Evolutionary conservation across 1,140 invertebrate genomes (phyloP).

Genomic region (Spodoptera litura): DNA sequence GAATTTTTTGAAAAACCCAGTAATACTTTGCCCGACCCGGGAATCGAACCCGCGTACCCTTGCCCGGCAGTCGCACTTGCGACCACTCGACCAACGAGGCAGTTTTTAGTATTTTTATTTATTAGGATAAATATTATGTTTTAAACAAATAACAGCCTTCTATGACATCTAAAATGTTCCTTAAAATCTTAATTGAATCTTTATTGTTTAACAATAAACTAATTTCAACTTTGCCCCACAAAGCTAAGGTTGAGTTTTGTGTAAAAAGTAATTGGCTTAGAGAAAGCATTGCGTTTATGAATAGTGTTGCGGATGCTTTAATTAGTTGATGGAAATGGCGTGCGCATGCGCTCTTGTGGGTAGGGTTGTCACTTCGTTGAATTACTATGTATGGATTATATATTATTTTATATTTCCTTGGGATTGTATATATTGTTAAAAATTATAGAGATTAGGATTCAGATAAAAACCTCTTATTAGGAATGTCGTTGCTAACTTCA

Average conservation of each 20-base stretch:
- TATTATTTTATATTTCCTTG: too few relatives aligned
- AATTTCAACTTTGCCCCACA: neutral
- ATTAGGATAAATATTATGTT: neutral
- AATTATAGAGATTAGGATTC: too few relatives aligned
- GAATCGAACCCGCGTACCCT: too few relatives aligned
- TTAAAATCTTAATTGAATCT: conserved; percentile 38
- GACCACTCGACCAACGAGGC: too few relatives aligned
- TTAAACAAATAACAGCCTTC: neutral
- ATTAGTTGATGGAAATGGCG: conserved; percentile 43
- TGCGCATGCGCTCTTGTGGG: conserved; percentile 14
- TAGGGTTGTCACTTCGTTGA: conserved; percentile 2
- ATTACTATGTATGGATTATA: neutral
- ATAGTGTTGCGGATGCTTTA: conserved; percentile 46
- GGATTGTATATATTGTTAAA: too few relatives aligned
- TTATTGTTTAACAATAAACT: neutral
- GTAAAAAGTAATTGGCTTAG: neutral
- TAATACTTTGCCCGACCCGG: too few relatives aligned
- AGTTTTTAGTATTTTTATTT: too few relatives aligned
- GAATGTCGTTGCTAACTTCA: too few relatives aligned
- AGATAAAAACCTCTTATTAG: too few relatives aligned
- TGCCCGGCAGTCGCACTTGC: too few relatives aligned
- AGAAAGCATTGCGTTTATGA: conserved; percentile 46
- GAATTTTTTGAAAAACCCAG: too few relatives aligned
- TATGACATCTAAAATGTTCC: conserved; percentile 28
- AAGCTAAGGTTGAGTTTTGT: conserved; percentile 1